Conservation (phyloP, 2,888 invertebrate genomes). For the Trachelus tabidus region DNA sequence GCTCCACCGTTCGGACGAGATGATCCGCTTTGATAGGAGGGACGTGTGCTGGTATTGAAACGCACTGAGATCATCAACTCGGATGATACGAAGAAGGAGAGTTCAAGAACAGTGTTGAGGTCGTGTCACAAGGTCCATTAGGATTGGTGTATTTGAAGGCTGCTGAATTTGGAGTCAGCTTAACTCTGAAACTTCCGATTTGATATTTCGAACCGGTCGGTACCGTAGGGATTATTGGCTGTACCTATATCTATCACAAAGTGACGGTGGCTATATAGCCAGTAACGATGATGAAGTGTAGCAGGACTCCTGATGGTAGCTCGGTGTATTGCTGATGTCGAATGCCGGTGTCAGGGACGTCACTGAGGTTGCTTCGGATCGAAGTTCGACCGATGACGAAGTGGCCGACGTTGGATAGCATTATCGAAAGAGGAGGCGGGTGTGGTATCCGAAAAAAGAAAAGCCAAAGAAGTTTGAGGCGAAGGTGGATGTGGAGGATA, state of each 20-base stretch:
- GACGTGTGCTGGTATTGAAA: background rate
- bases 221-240: background rate
- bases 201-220: background rate
- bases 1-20: conserved; percentile 7
- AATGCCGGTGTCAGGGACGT: background rate
- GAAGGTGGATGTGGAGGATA: conserved; percentile 21
- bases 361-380: background rate
- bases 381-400: background rate
- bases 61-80: background rate
- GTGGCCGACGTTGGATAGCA: background rate
- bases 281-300: background rate
- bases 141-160: background rate
- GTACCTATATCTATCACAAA: background rate
- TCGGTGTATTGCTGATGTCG: background rate
- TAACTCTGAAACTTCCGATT: background rate
- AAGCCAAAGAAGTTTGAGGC: conserved; percentile 27
- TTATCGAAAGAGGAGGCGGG: conserved; percentile 26
- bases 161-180: background rate
- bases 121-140: background rate
- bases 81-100: background rate
- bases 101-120: background rate
- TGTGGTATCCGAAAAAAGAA: conserved; percentile 16
- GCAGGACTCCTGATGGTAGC: background rate
- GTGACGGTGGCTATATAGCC: background rate
- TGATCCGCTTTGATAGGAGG: conserved; percentile 24